Evolutionary conservation across 2,888 invertebrate species (phyloP), one percentile per base, ranked within the genome.

Genomic region (Lochmaea crataegi): DNA sequence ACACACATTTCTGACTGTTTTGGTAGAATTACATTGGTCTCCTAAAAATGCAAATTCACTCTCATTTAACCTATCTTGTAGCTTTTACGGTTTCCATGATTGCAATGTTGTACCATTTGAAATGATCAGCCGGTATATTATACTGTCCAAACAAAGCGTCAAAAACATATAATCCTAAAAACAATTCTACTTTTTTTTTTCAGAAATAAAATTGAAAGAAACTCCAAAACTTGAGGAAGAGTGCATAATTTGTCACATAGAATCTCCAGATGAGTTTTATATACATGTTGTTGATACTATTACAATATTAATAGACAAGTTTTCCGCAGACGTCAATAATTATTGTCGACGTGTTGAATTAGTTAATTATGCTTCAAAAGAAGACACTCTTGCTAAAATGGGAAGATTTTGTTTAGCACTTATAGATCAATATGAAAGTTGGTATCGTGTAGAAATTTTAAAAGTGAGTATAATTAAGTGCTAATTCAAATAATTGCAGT

Each of bases 181-280:
- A 9, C 9, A 56, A 10, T 56, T 18, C 11, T 56, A 18, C 18
- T 56, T 10, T 60, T 41, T 56, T 57, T 67, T 58, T 57, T 32
- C 12, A 67, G 61, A 66, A 26, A 60, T 71, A 6, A 18, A 42
- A 42, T 14, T 45, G 12, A 75, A 75, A 56, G 41, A 53, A 60
- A 11, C 70, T 4, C 81, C 80, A 6, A n/a, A 12, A 48, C 18
- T 60, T 14, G 75, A 74, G 3, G 71, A 68, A 14, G 51, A 72
- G 12, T 82, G 82, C 70, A 73, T 75, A 9, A 77, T 82, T 63
- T 77, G 80, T 63, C 80, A 81, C 65, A 75, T 82, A 10, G 80
- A 75, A 14, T 79, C 80, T 0, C 83, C 82, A 2, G 65, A 63
- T 6, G 83, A 83, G 69, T 83, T 83, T 75, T 83, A 83, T 69